Percentiles rank a stretch among this genome's conserved stretches.
phyloP scores from a whole-genome alignment of 2,797 vertebrate genomes.

The Crax fasciolata region DNA sequence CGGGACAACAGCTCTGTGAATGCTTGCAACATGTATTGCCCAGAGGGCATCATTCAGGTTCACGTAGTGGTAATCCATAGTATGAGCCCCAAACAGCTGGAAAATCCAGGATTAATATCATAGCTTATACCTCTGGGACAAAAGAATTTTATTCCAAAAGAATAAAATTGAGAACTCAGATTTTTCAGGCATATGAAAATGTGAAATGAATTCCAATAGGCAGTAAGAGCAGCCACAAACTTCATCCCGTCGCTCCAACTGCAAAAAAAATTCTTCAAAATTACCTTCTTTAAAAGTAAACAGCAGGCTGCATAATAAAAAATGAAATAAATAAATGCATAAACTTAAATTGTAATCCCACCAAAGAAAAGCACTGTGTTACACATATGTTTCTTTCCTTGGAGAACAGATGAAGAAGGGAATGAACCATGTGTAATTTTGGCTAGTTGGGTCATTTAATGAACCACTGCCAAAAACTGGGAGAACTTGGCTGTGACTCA shows the following conservation, averaged over 20 bases:
- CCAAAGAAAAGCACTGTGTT: neutral
- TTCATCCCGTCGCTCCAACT: neutral
- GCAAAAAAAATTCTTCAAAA: neutral
- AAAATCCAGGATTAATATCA: neutral
- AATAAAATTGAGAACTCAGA: neutral
- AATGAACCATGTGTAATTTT: neutral
- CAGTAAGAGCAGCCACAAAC: neutral
- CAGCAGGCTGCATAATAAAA: neutral
- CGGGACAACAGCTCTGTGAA: accelerated
- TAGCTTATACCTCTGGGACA: neutral
- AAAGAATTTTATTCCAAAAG: neutral
- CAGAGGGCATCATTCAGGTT: neutral
- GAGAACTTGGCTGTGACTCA: slow-evolving; percentile 38
- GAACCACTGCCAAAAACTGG: slow-evolving; percentile 32
- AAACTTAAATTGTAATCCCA: neutral
- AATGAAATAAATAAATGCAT: neutral
- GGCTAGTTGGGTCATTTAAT: slow-evolving; percentile 19
- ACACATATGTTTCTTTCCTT: neutral
- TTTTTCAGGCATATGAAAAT: neutral
- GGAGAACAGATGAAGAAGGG: slow-evolving; percentile 12
- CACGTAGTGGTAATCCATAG: accelerated
- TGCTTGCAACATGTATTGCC: neutral
- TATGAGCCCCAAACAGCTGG: neutral
- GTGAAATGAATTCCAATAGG: neutral
- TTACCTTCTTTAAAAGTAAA: neutral